Evolutionary conservation across 1,140 invertebrate genomes (phyloP).

Genomic region (Hirudo medicinalis): DNA sequence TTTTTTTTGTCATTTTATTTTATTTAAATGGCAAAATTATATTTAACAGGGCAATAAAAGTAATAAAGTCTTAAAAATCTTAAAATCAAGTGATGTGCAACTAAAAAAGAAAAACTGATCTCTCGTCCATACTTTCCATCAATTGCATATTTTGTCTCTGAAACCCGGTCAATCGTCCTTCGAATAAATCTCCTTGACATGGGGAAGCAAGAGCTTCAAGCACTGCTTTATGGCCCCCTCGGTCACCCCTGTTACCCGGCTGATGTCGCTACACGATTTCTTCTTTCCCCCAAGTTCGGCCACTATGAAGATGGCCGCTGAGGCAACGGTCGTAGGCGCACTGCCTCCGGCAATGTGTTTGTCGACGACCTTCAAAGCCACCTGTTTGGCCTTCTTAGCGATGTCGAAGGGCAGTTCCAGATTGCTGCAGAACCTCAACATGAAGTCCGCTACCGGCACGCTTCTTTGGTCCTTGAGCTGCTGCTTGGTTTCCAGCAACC

Average conservation of each 20-base stretch:
- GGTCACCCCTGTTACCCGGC: not conserved
- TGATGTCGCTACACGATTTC: not conserved
- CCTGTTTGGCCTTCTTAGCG: not conserved
- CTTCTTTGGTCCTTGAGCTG: not conserved
- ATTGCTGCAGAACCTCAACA: not conserved
- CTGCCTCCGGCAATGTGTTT: not conserved
- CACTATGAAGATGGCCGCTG: not conserved
- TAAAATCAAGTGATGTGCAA: no score
- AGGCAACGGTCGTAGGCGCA: not conserved
- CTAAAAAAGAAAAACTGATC: no score
- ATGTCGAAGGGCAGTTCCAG: not conserved
- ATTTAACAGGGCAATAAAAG: no score
- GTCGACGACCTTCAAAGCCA: not conserved
- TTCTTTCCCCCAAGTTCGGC: not conserved
- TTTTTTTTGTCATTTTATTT: no score
- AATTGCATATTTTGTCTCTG: no score
- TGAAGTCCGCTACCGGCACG: not conserved
- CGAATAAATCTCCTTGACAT: not conserved
- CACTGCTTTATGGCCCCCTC: not conserved
- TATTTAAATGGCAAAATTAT: no score
- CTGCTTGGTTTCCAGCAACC: not conserved
- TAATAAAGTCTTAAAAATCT: no score
- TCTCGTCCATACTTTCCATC: no score
- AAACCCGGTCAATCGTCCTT: not conserved
- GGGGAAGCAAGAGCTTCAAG: not conserved